Evolutionary conservation across 2,888 invertebrate species (phyloP).

Genomic region (Scaptodrosophila latifasciaeformis): DNA sequence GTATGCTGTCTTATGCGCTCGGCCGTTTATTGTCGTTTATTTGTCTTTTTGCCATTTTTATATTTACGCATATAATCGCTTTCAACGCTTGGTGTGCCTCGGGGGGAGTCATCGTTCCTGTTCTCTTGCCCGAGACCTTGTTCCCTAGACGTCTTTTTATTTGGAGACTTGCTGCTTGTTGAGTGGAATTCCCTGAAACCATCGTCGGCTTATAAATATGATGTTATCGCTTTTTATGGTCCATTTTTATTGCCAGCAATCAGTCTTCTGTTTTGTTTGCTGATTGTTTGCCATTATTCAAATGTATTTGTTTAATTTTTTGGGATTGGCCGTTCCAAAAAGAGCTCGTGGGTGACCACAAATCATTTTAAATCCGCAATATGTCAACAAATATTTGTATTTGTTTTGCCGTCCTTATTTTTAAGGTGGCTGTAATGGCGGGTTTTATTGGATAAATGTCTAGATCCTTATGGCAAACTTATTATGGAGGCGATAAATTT

Average conservation of each 20-base stretch:
- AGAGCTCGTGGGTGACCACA: slow-evolving; percentile 36
- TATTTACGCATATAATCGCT: slow-evolving; percentile 69
- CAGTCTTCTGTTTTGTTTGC: slow-evolving; percentile 65
- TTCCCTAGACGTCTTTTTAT: slow-evolving; percentile 1
- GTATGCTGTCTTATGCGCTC: slow-evolving; percentile 34
- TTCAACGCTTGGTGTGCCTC: slow-evolving; percentile 52
- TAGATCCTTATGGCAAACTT: slow-evolving; percentile 58
- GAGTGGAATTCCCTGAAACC: neutral
- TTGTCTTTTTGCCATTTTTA: slow-evolving; percentile 68
- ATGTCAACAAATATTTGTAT: slow-evolving; percentile 62
- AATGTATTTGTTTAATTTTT: slow-evolving; percentile 68
- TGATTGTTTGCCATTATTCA: slow-evolving; percentile 66
- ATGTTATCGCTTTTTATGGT: slow-evolving; percentile 72
- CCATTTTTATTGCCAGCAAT: slow-evolving; percentile 70
- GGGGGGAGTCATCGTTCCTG: slow-evolving; percentile 26
- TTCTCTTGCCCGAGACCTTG: neutral
- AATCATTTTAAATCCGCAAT: slow-evolving; percentile 68
- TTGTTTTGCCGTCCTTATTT: too few species aligned
- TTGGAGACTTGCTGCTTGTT: slow-evolving; percentile 19
- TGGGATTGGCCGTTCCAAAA: slow-evolving; percentile 39
- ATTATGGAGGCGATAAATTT: slow-evolving; percentile 31
- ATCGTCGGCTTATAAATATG: slow-evolving; percentile 64
- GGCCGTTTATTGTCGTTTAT: slow-evolving; percentile 63
- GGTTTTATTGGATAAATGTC: slow-evolving; percentile 21
- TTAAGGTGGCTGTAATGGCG: too few species aligned